Conservation (phyloP, 2,113 vertebrate genomes). For the Peromyscus maniculatus region DNA sequence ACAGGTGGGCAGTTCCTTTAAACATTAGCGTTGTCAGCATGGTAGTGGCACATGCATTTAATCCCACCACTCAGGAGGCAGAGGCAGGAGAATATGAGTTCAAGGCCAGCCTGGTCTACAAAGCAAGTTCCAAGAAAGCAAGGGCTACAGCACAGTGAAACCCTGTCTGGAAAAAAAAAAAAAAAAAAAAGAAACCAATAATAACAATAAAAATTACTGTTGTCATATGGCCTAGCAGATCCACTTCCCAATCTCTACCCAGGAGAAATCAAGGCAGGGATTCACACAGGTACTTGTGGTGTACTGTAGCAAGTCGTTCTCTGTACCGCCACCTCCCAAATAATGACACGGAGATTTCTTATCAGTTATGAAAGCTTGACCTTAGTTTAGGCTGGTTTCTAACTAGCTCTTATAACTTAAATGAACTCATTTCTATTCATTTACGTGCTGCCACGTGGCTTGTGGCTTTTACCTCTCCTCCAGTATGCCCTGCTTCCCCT, state of each 20-base stretch:
- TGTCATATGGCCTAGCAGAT: not conserved
- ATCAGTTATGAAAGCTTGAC: not conserved
- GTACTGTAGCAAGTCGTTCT: not conserved
- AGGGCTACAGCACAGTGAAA: not conserved
- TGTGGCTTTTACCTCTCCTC: not conserved
- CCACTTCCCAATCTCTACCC: not conserved
- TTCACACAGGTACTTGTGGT: not conserved
- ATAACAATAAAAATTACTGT: not conserved
- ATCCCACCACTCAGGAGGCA: not conserved
- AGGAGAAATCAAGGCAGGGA: not conserved
- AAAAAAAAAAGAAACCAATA: not conserved
- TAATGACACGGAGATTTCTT: not conserved
- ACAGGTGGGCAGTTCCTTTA: not conserved
- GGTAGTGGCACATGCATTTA: not conserved
- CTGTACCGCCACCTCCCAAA: not conserved
- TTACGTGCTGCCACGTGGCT: not conserved
- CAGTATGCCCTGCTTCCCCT: not conserved
- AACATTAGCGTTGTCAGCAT: not conserved
- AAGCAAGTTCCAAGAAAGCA: not conserved
- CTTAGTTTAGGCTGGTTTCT: not conserved
- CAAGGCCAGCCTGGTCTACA: not conserved
- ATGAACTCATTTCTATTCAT: no score
- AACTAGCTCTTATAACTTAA: no score
- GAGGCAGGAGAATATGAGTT: not conserved
- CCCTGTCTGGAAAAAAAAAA: not conserved